Conservation (phyloP, 2,113 vertebrate genomes). For the Cheilinus undulatus region DNA sequence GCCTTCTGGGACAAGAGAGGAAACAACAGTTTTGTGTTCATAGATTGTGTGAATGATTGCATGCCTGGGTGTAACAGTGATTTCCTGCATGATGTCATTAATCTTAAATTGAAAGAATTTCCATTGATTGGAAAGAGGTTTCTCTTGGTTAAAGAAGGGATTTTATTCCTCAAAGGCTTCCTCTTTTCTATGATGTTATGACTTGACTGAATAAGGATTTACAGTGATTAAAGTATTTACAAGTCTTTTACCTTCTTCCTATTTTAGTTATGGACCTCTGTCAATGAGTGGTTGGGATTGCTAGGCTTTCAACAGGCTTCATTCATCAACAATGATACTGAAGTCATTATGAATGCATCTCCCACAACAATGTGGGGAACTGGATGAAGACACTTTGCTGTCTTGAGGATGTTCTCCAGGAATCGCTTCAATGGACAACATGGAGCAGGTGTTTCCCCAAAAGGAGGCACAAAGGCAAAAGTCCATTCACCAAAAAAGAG, state of each 20-base stretch:
- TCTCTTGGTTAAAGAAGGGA: neutral
- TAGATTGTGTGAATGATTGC: neutral
- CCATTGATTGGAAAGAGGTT: neutral
- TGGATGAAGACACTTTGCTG: slow-evolving; percentile 32
- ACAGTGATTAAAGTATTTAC: slow-evolving; percentile 2
- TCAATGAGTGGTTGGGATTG: slow-evolving; percentile 17
- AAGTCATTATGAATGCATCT: slow-evolving; percentile 33
- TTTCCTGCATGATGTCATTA: neutral
- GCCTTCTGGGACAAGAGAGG: slow-evolving; percentile 15
- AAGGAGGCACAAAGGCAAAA: slow-evolving; percentile 82
- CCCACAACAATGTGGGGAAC: slow-evolving; percentile 44
- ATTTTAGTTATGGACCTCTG: slow-evolving; percentile 55
- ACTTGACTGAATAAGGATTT: neutral
- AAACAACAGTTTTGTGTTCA: neutral
- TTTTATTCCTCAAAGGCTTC: slow-evolving; percentile 28
- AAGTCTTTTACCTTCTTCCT: slow-evolving; percentile 45
- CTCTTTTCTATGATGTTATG: neutral
- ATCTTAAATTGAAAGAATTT: neutral
- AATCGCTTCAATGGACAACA: slow-evolving; percentile 87
- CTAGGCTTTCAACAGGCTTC: slow-evolving; percentile 18
- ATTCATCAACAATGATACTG: slow-evolving; percentile 27
- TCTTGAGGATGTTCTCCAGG: slow-evolving; percentile 85
- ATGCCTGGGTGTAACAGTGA: neutral
- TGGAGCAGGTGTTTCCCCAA: slow-evolving; percentile 79
- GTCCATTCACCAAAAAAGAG: slow-evolving; percentile 81